Conservation (phyloP, 2,888 invertebrate genomes). For the Sphinx pinastri region DNA sequence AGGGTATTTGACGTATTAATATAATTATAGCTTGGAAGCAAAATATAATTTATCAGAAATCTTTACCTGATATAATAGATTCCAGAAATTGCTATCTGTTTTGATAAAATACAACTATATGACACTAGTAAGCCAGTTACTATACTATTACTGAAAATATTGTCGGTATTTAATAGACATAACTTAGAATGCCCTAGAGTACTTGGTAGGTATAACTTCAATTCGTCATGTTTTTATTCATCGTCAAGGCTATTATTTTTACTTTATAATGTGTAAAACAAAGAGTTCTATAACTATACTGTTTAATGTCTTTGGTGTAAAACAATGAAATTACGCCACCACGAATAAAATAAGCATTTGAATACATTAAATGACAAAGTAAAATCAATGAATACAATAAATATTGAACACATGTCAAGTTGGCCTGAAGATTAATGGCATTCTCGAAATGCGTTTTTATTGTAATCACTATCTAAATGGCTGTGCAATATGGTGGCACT, state of each 20-base stretch:
- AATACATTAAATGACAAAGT: slow-evolving; percentile 15
- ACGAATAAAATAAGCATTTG: slow-evolving; percentile 24
- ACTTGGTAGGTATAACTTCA: not conserved
- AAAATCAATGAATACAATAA: slow-evolving; percentile 3
- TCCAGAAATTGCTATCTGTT: no score
- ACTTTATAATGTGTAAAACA: no score
- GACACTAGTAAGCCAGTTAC: no score
- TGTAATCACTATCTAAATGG: slow-evolving; percentile 77
- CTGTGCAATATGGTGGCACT: slow-evolving; percentile 71
- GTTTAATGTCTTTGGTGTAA: no score
- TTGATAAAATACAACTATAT: no score
- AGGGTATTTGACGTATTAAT: no score
- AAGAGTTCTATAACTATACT: no score
- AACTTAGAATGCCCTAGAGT: not conserved
- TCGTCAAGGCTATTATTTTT: not conserved
- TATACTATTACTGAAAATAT: no score
- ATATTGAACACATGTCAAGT: slow-evolving; percentile 19
- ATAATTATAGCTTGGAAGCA: no score
- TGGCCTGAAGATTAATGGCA: slow-evolving; percentile 58
- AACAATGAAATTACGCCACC: slow-evolving; percentile 21
- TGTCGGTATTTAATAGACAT: not conserved
- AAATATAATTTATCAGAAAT: no score
- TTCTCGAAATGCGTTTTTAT: slow-evolving; percentile 76
- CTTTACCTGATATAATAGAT: no score
- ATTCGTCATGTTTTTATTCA: slow-evolving; percentile 1